Evolutionary conservation across 2,888 invertebrate genomes (phyloP), one percentile per base, ranked within the genome.

Genomic region (Microchrysa polita): DNA sequence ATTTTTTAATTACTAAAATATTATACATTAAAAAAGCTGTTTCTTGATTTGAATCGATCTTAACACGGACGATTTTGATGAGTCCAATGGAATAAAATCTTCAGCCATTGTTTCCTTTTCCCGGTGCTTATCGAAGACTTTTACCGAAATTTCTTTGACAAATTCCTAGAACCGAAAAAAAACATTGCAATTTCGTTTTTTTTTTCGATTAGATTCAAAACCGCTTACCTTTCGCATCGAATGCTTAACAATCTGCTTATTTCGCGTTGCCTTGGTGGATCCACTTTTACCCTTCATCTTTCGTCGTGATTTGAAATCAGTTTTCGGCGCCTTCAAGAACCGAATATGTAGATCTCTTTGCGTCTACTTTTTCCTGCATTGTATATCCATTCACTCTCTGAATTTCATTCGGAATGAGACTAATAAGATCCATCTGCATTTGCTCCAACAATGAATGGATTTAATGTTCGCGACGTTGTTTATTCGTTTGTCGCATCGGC

Each of bases 381-480:
- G 92, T 91, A 18, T 92, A 91, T 10, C 92, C 89, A 86, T 98
- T 94, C 22, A 98, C 93, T 81, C 93, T 91, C 0, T 91, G 89
- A 77, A 99, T 91, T 73, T 90, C 89, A 74, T 88, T 88, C 4
- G 96, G 93, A 87, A 98, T 93, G 76, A 98, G 87, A 2, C 93
- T 91, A 77, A 99, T 98, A 79, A 99, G 89, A 79, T 98, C 97
- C 0, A 96, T 90, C 77, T 95, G 97, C 79, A 98, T 93, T 89
- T 99, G 99, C 80, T 98, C 98, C 52, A 99, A 87, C 34, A 99
- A 86, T 9, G 94, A 89, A 82, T 97, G 97, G 12, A 99, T 96
- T 88, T 99, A 99, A 1, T 93, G 91, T 83, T 99, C 97, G 78
- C 90, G 90, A 77, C 98, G 88, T 83, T 99, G 99, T 14, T 88